Conservation (phyloP, 2,113 vertebrate genomes). For the Forbesichthys papilliferus region DNA sequence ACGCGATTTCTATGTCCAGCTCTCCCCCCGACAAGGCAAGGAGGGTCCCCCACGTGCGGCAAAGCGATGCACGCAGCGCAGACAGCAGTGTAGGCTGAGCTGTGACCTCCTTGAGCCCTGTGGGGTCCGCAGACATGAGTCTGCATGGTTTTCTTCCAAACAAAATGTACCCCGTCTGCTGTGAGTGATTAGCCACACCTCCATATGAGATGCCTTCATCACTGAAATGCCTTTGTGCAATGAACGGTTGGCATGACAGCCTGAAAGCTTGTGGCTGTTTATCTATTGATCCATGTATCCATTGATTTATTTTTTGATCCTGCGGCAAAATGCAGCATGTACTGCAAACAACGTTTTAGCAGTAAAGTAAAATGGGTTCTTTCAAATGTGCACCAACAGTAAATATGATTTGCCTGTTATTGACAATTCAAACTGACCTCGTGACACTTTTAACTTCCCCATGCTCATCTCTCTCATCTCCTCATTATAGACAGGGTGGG, state of each 20-base stretch:
- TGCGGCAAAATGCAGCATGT: too few relatives aligned
- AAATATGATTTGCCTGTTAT: too few relatives aligned
- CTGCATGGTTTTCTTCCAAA: not conserved
- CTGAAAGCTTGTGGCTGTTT: not conserved
- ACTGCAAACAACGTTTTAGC: too few relatives aligned
- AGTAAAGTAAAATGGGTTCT: too few relatives aligned
- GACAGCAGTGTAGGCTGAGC: not conserved
- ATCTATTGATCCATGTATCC: not conserved
- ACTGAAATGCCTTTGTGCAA: not conserved
- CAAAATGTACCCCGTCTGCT: too few relatives aligned
- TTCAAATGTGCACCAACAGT: too few relatives aligned
- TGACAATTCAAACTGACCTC: too few relatives aligned
- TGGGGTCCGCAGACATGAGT: not conserved
- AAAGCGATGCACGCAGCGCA: slow-evolving; percentile 3
- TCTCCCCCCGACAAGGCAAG: not conserved
- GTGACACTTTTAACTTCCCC: not conserved
- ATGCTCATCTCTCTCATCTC: not conserved
- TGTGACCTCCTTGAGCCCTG: not conserved
- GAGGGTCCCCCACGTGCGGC: not conserved
- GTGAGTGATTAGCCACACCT: too few relatives aligned
- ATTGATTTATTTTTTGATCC: not conserved
- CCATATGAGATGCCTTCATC: too few relatives aligned
- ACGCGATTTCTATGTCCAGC: slow-evolving; percentile 27
- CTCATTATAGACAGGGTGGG: slow-evolving; percentile 6
- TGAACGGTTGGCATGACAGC: not conserved